Base-by-base conservation (phyloP, 1,140 invertebrate genomes). In the Galendromus occidentalis region DNA sequence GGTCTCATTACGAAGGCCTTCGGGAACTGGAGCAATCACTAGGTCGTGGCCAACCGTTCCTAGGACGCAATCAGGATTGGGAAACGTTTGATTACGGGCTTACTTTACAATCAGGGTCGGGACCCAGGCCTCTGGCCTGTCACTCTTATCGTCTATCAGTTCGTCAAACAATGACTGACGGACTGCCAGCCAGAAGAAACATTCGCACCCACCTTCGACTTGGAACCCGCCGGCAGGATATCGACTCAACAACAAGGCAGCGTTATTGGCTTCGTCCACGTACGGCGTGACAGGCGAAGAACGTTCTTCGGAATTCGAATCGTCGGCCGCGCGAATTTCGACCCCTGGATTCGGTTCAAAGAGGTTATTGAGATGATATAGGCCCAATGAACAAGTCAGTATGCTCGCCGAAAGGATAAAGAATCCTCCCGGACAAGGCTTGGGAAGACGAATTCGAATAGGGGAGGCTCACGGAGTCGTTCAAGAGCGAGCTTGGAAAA, bases 1-100 rank as follows among this genome's bases (percentile, higher is more conserved):
- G 14, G 64, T 44, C 42, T 41, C 64, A 18, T 41, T 44, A 17
- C 39, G 42, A 5, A 45, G 81, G 79, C 66, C 83, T 28, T 63
- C 77, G 30, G 88, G 87, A 65, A 91, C 78, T 66, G 90, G 87
- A 72, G 86, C 82, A 71, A 92, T 88, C 65, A 91, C 85, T 71
- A 91, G 75, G 71, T 90, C 85, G 72, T 86, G 82, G 66, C 88
- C 88, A 68, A 93, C 89, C 67, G 87, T 89, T 92, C 87, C 88
- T 91, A 76, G 66, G 75, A 76, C 70, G 9, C 4, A 39, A 39
- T 9, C 33, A 9, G 9, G 33, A 39, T 4, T 39, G 4, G 9
- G 9, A 39, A 39, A 39, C 33, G 33, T 39, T 39, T 39, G 33
- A 39, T 39, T 4, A 39, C 9, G 9, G 33, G 4, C 4, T 39